These are phyloP conservation scores for Drosophila malerkotliana DNA, from an alignment of 1,140 invertebrate genomes.

Conservation along the genomic window DNA sequence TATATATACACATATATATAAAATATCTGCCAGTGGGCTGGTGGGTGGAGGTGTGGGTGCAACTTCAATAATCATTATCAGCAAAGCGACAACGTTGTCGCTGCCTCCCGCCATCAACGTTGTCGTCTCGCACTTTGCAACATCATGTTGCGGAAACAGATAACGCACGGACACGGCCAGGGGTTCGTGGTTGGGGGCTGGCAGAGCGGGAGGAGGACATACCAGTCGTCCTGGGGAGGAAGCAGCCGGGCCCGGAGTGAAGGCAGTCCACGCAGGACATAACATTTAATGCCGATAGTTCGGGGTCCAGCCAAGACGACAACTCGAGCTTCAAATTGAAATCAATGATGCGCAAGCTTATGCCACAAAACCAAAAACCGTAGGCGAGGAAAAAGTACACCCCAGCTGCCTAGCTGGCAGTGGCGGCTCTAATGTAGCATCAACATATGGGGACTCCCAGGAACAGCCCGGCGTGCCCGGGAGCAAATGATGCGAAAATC, in stretches of 20 bases:
- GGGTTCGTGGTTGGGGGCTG: conserved; percentile 51
- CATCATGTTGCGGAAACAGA: conserved; percentile 82
- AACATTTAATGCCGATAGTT: conserved; percentile 81
- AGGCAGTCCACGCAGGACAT: conserved; percentile 63
- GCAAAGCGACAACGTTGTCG: conserved; percentile 51
- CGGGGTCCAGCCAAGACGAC: conserved; percentile 57
- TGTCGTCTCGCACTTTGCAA: conserved; percentile 61
- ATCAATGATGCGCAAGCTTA: conserved; percentile 78
- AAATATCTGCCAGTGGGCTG: conserved; percentile 22
- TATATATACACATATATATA: conserved; percentile 13
- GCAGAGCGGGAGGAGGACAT: conserved; percentile 1
- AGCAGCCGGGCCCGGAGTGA: background rate
- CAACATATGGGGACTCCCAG: conserved; percentile 49
- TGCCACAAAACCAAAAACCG: conserved; percentile 51
- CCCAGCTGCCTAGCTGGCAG: background rate
- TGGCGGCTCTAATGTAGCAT: conserved; percentile 70
- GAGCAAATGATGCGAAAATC: conserved; percentile 77
- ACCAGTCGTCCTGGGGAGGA: background rate
- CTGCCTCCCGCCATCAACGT: conserved; percentile 26
- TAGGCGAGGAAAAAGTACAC: background rate
- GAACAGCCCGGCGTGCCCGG: conserved; percentile 17
- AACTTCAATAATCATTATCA: conserved; percentile 82
- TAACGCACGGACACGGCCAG: conserved; percentile 75
- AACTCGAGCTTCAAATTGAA: conserved; percentile 79
- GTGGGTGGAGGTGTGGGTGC: conserved; percentile 43